A percentile compares a stretch with the other conserved stretches of the same genome.
phyloP scores from a whole-genome alignment of 2,888 invertebrate genomes.

The Neoitamus cyanurus region DNA sequence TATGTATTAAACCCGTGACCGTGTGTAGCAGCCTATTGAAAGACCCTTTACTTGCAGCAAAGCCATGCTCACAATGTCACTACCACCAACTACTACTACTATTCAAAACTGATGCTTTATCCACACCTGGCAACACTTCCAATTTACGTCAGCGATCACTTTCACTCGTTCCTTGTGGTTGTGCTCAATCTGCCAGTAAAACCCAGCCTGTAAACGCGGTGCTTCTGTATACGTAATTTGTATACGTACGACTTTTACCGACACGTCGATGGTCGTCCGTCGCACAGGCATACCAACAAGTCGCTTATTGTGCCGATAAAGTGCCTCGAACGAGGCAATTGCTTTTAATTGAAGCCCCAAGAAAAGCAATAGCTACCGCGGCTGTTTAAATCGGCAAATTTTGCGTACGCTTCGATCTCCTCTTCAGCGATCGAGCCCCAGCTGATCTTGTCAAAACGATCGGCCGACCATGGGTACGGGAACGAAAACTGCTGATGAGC shows the following conservation, averaged over 20 bases:
- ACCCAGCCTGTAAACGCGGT: neutral
- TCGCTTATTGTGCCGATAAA: constrained; percentile 25
- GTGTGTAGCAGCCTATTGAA: too few relatives aligned
- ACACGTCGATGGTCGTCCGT: neutral
- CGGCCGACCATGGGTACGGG: neutral
- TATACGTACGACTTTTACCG: neutral
- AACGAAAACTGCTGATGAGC: neutral
- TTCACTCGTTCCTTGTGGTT: neutral
- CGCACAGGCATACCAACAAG: neutral
- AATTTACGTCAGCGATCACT: neutral
- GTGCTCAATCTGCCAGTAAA: neutral
- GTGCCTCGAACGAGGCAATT: constrained; percentile 35
- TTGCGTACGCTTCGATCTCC: constrained; percentile 9
- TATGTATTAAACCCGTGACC: too few relatives aligned
- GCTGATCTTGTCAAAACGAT: neutral
- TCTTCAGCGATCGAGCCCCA: neutral
- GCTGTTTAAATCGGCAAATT: neutral
- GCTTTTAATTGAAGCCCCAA: constrained; percentile 24
- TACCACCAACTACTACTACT: too few relatives aligned
- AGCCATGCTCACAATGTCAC: too few relatives aligned
- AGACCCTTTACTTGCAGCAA: too few relatives aligned
- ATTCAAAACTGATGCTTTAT: neutral
- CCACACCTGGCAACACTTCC: neutral
- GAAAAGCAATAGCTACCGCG: neutral
- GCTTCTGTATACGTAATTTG: neutral